Evolutionary conservation across 2,113 vertebrate species (phyloP).

Genomic region (Tragelaphus buxtoni): DNA sequence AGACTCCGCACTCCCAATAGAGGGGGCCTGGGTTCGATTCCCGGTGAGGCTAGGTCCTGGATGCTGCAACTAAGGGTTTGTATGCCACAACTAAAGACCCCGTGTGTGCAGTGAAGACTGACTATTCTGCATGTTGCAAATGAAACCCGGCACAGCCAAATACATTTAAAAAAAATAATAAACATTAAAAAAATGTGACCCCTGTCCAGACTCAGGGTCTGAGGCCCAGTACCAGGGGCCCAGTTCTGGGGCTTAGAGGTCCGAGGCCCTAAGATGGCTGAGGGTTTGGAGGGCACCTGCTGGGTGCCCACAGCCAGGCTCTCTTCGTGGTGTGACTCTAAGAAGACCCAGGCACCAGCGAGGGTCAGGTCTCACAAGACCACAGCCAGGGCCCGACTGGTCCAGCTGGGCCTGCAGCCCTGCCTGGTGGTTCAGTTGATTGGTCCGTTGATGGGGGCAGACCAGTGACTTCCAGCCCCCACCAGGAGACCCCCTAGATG

Average conservation of each 20-base stretch:
- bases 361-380: background rate
- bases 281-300: background rate
- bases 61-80: background rate
- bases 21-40: background rate
- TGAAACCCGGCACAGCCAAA: background rate
- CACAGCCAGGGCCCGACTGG: background rate
- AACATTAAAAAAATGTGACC: background rate
- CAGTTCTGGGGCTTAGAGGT: background rate
- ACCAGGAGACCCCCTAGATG: rapidly evolving
- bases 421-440: background rate
- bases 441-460: background rate
- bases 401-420: background rate
- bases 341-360: background rate
- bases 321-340: background rate
- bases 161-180: background rate
- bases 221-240: background rate
- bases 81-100: background rate
- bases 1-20: background rate
- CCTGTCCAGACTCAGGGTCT: background rate
- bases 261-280: rapidly evolving
- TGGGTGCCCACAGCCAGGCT: background rate
- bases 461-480: background rate
- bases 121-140: background rate
- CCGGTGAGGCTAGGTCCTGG: background rate
- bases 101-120: background rate